A percentile compares a stretch with the other conserved stretches of the same genome.
These are phyloP conservation scores for Eonycteris spelaea DNA, from an alignment of 2,113 vertebrate species.

Conservation along the genomic window DNA sequence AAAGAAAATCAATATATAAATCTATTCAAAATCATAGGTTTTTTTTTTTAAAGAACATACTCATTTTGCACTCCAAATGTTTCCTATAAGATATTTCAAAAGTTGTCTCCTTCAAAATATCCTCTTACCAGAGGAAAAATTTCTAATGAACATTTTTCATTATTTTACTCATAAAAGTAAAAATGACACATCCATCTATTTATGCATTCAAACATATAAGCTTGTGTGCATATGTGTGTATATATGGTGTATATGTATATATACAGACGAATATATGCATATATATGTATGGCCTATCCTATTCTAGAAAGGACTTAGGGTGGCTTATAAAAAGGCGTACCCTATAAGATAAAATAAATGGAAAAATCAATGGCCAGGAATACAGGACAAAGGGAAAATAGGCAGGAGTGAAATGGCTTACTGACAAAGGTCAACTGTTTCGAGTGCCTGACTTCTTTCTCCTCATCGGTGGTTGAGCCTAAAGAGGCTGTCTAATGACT, in stretches of 20 bases:
- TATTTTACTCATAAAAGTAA: background rate
- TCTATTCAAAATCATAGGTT: background rate
- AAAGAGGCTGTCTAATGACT: background rate
- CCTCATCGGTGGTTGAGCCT: background rate
- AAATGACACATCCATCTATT: background rate
- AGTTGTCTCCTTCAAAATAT: background rate
- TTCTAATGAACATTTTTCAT: background rate
- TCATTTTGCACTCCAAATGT: background rate
- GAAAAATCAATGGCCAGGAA: background rate
- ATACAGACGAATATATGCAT: background rate
- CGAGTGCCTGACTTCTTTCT: background rate
- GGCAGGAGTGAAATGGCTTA: background rate
- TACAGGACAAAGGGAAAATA: constrained; percentile 11
- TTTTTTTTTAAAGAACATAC: background rate
- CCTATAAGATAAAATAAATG: background rate
- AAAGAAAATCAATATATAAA: constrained; percentile 20
- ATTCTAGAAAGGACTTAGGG: background rate
- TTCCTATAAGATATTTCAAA: background rate
- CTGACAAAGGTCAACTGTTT: background rate
- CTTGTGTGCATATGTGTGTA: background rate
- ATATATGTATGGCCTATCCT: background rate
- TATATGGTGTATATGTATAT: background rate
- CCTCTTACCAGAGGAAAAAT: background rate
- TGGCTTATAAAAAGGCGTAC: background rate
- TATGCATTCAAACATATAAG: background rate